phyloP scores from a whole-genome alignment of 2,113 vertebrate genomes.

The Hymenochirus boettgeri region DNA sequence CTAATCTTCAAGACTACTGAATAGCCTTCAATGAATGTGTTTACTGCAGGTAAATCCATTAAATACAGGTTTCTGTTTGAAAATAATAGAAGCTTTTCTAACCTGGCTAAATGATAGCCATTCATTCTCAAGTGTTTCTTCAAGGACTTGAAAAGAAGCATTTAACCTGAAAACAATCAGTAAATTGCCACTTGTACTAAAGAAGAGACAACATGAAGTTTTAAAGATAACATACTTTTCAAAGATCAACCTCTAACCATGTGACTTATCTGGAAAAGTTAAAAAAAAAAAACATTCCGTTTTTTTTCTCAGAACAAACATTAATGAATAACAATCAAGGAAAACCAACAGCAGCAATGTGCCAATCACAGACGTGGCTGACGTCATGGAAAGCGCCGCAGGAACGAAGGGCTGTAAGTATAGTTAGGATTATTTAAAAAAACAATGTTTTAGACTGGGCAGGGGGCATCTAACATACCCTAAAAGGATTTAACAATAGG shows the following conservation, averaged over 20 bases:
- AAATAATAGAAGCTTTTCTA: slow-evolving; percentile 11
- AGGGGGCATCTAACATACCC: too few relatives aligned
- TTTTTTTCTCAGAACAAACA: too few relatives aligned
- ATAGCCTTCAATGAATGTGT: slow-evolving; percentile 1
- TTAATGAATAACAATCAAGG: too few relatives aligned
- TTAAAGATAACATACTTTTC: slow-evolving; percentile 2
- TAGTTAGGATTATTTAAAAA: too few relatives aligned
- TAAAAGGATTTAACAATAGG: too few relatives aligned
- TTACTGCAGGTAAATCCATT: slow-evolving; percentile 6
- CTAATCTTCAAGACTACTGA: neutral
- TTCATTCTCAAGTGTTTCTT: slow-evolving; percentile 26
- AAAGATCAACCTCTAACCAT: slow-evolving; percentile 20
- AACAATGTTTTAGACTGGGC: too few relatives aligned
- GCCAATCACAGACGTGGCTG: too few relatives aligned
- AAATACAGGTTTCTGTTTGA: slow-evolving; percentile 21
- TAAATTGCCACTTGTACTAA: slow-evolving; percentile 18
- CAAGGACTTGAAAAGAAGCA: slow-evolving; percentile 21
- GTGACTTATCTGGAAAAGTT: too few relatives aligned
- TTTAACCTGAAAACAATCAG: slow-evolving; percentile 29
- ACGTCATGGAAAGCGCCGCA: too few relatives aligned
- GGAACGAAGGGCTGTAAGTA: too few relatives aligned
- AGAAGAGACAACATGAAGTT: slow-evolving; percentile 9
- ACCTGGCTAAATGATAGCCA: slow-evolving; percentile 27
- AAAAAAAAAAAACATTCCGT: too few relatives aligned
- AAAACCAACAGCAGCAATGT: too few relatives aligned